Conservation (phyloP, 1,140 invertebrate genomes). For the Pogonomyrmex californicus region DNA sequence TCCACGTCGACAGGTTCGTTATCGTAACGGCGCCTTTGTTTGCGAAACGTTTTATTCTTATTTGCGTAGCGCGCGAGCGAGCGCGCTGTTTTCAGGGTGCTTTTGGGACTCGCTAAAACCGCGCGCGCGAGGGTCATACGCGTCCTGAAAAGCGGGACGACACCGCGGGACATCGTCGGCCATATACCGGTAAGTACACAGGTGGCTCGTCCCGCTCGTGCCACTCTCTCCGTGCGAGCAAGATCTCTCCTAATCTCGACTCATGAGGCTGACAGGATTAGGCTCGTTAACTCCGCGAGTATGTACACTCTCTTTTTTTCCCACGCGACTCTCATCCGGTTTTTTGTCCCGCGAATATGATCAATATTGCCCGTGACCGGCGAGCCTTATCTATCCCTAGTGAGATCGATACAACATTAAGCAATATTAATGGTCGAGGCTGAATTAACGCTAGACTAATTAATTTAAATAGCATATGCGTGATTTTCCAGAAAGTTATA, state of each 20-base stretch:
- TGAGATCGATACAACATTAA: not conserved
- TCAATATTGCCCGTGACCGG: not conserved
- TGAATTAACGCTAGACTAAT: constrained; percentile 5
- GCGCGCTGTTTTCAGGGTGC: constrained; percentile 50
- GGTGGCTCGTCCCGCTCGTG: constrained; percentile 65
- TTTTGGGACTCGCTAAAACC: constrained; percentile 37
- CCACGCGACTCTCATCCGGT: constrained; percentile 70
- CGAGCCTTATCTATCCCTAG: constrained; percentile 21
- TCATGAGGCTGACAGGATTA: constrained; percentile 80
- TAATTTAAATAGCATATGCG: not conserved
- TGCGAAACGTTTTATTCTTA: constrained; percentile 75
- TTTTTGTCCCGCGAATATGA: constrained; percentile 32
- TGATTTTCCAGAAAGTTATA: not conserved
- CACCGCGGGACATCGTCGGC: constrained; percentile 78
- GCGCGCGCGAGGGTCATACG: constrained; percentile 14
- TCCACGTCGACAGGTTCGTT: constrained; percentile 82
- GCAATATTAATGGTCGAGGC: not conserved
- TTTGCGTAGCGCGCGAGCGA: constrained; percentile 57
- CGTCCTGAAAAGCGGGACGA: constrained; percentile 68
- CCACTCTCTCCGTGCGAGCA: constrained; percentile 62
- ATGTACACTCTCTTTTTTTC: constrained; percentile 78
- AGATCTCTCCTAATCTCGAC: constrained; percentile 80
- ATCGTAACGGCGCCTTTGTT: constrained; percentile 81
- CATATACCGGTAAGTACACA: constrained; percentile 74
- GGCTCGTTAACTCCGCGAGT: constrained; percentile 84